Conservation (phyloP, 2,888 invertebrate genomes). For the Noctua pronuba region DNA sequence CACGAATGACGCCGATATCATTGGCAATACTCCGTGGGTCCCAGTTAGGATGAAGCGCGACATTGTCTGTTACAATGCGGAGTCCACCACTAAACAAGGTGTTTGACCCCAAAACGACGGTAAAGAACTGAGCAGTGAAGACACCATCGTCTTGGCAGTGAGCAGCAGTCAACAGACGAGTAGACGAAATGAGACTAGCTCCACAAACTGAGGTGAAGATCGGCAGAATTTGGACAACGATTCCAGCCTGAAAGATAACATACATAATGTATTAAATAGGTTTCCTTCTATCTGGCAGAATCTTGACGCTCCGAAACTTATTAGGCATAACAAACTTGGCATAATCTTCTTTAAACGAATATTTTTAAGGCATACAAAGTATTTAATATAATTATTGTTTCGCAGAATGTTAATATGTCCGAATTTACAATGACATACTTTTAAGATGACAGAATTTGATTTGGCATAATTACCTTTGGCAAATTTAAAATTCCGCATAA, state of each 20-base stretch:
- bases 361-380: no score
- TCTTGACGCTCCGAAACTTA: no score
- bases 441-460: no score
- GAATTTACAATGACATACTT: no score
- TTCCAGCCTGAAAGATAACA: slow-evolving; percentile 50
- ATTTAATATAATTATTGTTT: no score
- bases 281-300: no score
- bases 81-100: slow-evolving; percentile 50
- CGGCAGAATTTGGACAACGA: slow-evolving; percentile 40
- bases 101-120: slow-evolving; percentile 71
- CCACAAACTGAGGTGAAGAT: slow-evolving; percentile 54
- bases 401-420: no score
- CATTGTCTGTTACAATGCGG: slow-evolving; percentile 44
- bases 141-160: slow-evolving; percentile 70
- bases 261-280: background rate
- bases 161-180: slow-evolving; percentile 71
- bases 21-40: slow-evolving; percentile 14
- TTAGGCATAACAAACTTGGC: no score
- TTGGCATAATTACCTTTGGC: no score
- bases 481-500: no score
- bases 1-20: slow-evolving; percentile 52
- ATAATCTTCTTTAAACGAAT: no score
- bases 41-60: slow-evolving; percentile 49
- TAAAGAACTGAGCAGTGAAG: slow-evolving; percentile 61
- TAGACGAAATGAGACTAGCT: slow-evolving; percentile 61